Percentiles rank a stretch among this genome's conserved stretches.
These are phyloP conservation scores for Gortyna flavago DNA, from an alignment of 2,888 invertebrate genomes.

Conservation along the genomic window DNA sequence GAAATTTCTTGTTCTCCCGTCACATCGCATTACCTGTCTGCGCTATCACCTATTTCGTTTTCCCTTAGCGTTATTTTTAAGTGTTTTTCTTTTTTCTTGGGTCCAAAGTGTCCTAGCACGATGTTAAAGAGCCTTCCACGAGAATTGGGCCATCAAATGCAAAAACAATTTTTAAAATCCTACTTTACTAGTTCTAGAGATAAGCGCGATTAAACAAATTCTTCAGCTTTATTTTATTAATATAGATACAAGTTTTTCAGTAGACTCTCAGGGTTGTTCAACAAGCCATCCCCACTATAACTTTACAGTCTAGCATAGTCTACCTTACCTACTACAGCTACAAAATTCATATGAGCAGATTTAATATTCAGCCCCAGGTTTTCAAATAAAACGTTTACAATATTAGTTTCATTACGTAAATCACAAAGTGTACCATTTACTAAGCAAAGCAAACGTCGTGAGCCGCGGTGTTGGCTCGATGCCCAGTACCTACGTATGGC, in stretches of 20 bases:
- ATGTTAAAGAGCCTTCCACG: no score
- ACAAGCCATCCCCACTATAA: not conserved
- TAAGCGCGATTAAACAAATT: no score
- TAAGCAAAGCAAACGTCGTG: constrained; percentile 38
- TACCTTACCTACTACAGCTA: not conserved
- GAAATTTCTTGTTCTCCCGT: no score
- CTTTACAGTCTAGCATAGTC: not conserved
- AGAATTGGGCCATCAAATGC: no score
- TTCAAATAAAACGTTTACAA: constrained; percentile 37
- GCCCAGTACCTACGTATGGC: constrained; percentile 38
- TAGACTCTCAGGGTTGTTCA: not conserved
- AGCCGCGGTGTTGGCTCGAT: constrained; percentile 29
- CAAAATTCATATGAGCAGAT: constrained; percentile 1
- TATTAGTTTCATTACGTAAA: constrained; percentile 52
- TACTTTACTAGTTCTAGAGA: no score
- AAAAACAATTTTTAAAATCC: no score
- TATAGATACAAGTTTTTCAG: not conserved
- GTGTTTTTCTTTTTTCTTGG: no score
- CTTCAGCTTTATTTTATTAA: not conserved
- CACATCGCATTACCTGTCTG: no score
- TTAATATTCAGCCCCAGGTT: constrained; percentile 3
- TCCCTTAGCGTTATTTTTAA: no score
- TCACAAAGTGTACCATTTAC: constrained; percentile 37
- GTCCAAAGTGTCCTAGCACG: no score
- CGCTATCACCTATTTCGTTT: no score